Evolutionary conservation across 2,113 vertebrate genomes (phyloP).

Genomic region (Mixornis gularis): DNA sequence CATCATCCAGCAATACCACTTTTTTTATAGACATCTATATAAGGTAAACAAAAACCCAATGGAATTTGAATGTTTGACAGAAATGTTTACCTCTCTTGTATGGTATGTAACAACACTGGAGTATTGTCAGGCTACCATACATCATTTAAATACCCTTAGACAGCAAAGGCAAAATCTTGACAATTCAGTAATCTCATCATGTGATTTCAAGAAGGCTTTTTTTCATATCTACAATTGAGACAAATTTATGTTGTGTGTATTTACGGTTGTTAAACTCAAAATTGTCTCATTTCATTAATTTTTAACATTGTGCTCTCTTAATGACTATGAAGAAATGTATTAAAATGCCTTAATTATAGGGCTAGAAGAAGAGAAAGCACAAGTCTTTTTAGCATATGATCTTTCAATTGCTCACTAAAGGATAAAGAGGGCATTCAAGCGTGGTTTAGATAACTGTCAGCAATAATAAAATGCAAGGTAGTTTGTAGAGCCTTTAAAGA

Average conservation of each 20-base stretch:
- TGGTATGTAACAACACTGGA: not conserved
- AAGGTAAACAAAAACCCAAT: slow-evolving; percentile 13
- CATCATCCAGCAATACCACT: not conserved
- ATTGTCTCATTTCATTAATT: slow-evolving; percentile 72
- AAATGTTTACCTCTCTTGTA: slow-evolving; percentile 22
- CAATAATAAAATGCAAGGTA: slow-evolving; percentile 71
- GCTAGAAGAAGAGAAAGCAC: slow-evolving; percentile 63
- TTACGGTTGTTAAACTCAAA: slow-evolving; percentile 68
- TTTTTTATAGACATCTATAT: not conserved
- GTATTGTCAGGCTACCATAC: slow-evolving; percentile 26
- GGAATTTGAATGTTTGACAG: slow-evolving; percentile 34
- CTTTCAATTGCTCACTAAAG: slow-evolving; percentile 75
- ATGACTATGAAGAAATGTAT: slow-evolving; percentile 62
- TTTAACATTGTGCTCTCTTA: slow-evolving; percentile 68
- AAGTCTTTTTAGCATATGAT: slow-evolving; percentile 72
- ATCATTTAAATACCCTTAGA: slow-evolving; percentile 47
- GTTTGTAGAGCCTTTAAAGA: slow-evolving; percentile 67
- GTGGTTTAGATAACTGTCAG: slow-evolving; percentile 73
- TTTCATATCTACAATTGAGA: slow-evolving; percentile 50
- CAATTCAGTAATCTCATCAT: slow-evolving; percentile 35
- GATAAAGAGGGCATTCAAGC: slow-evolving; percentile 75
- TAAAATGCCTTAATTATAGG: slow-evolving; percentile 74
- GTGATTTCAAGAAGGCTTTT: slow-evolving; percentile 50
- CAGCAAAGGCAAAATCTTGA: slow-evolving; percentile 36
- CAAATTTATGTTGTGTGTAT: slow-evolving; percentile 62